Conservation (phyloP, 2,113 vertebrate genomes). For the Paramormyrops kingsleyae region DNA sequence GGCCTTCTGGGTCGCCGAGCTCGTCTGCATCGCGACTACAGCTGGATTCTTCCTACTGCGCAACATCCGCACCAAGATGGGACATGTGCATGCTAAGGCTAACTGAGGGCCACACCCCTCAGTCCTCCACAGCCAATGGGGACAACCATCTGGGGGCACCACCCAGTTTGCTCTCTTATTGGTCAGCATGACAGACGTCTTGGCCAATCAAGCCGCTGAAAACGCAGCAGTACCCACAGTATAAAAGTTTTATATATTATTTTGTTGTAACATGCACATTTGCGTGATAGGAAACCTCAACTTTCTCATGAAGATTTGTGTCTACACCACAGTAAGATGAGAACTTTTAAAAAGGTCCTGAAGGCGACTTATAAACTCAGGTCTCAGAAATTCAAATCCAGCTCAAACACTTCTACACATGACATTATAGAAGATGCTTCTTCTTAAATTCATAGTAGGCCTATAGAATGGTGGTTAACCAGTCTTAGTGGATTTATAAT, state of each 20-base stretch:
- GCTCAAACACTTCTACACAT: background rate
- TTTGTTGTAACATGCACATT: background rate
- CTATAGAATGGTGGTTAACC: background rate
- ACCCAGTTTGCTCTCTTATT: background rate
- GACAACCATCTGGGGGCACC: background rate
- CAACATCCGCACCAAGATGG: conserved; percentile 97
- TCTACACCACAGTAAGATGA: background rate
- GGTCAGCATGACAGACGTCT: background rate
- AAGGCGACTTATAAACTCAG: background rate
- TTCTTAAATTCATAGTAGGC: background rate
- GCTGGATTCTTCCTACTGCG: conserved; percentile 77
- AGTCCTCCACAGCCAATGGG: background rate
- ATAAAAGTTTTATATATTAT: background rate
- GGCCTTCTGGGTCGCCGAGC: conserved; percentile 89
- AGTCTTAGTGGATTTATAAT: background rate
- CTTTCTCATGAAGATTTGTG: background rate
- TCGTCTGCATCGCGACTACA: conserved; percentile 66
- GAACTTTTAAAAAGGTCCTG: background rate
- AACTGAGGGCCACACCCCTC: conserved; percentile 58
- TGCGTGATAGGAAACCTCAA: background rate
- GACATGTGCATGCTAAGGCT: conserved; percentile 65
- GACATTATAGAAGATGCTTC: background rate
- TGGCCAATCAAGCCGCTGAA: conserved; percentile 18
- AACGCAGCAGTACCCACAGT: conserved; percentile 2
- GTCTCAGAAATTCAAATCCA: background rate